Base-by-base conservation (phyloP, 2,797 vertebrate species). In the Notolepis coatsorum region DNA sequence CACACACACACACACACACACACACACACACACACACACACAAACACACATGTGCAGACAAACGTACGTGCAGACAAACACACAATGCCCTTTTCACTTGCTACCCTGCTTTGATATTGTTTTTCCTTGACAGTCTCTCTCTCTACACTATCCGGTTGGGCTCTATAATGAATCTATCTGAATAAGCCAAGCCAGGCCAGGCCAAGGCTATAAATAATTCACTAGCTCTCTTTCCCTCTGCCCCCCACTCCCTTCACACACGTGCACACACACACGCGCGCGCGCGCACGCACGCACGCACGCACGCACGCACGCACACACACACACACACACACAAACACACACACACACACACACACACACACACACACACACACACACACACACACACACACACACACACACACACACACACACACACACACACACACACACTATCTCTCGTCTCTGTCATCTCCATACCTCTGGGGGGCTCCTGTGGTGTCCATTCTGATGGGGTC, bases 201-300 rank as follows among this genome's bases (percentile, higher is more conserved):
- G 57, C 68, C 54, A 63, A 84, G 76, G 78, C 65, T n/a, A 95
- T 96, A 93, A 94, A 97, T 96, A 92, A 96, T 96, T 94, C 93
- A 95, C 74, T 63, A 54, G 50, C 43, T n/a, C 8, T 4, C 7
- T 15, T 38, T 37, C n/a, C n/a, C n/a, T n/a, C n/a, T n/a, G n/a
- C n/a, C n/a, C n/a, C n/a, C n/a, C n/a, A n/a, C n/a, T n/a, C n/a
- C n/a, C n/a, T n/a, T n/a, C n/a, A n/a, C n/a, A n/a, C n/a, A n/a
- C n/a, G n/a, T n/a, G n/a, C n/a, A n/a, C n/a, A n/a, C n/a, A n/a
- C n/a, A n/a, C n/a, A n/a, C n/a, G n/a, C n/a, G n/a, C n/a, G n/a
- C n/a, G n/a, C n/a, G n/a, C n/a, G n/a, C n/a, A n/a, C n/a, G n/a
- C n/a, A n/a, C n/a, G n/a, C n/a, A n/a, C n/a, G n/a, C n/a, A n/a